phyloP scores from a whole-genome alignment of 2,888 invertebrate species.

The Drosophila subquinaria region DNA sequence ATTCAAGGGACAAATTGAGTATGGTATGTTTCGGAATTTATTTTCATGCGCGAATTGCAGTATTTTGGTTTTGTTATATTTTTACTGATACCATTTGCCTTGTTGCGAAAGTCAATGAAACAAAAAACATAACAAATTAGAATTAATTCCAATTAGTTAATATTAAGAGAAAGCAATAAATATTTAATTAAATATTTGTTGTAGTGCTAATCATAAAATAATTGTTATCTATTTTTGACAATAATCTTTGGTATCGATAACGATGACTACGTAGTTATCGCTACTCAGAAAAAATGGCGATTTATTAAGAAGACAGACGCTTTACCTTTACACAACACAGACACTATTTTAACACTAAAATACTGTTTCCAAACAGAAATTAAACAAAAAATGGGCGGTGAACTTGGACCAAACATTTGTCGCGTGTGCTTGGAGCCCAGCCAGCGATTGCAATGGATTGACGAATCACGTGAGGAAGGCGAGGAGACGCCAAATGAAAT shows the following conservation, averaged over 20 bases:
- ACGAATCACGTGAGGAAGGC: slow-evolving; percentile 75
- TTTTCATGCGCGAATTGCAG: not conserved
- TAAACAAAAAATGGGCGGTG: slow-evolving; percentile 71
- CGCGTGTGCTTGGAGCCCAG: slow-evolving; percentile 80
- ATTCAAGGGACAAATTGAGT: not conserved
- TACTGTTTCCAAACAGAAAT: slow-evolving; percentile 55
- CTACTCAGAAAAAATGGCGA: slow-evolving; percentile 73
- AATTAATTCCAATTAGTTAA: not conserved
- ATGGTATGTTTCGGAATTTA: not conserved
- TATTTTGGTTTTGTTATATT: not conserved
- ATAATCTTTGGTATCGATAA: slow-evolving; percentile 31
- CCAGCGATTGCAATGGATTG: slow-evolving; percentile 78
- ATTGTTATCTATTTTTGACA: slow-evolving; percentile 26
- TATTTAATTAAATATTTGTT: not conserved
- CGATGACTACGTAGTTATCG: slow-evolving; percentile 31
- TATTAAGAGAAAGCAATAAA: not conserved
- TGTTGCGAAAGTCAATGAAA: too few species aligned
- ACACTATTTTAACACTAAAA: slow-evolving; percentile 78
- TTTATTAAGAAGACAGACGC: slow-evolving; percentile 62
- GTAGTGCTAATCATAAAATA: not conserved
- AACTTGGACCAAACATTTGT: slow-evolving; percentile 76
- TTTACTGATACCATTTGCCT: not conserved
- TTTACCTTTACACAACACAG: slow-evolving; percentile 75
- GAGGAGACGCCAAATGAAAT: slow-evolving; percentile 83
- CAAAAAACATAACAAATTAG: not conserved